Percentiles rank a stretch among this genome's conserved stretches.
These are phyloP conservation scores for Xestia rhomboidea DNA, from an alignment of 2,888 invertebrate genomes.

Conservation along the genomic window DNA sequence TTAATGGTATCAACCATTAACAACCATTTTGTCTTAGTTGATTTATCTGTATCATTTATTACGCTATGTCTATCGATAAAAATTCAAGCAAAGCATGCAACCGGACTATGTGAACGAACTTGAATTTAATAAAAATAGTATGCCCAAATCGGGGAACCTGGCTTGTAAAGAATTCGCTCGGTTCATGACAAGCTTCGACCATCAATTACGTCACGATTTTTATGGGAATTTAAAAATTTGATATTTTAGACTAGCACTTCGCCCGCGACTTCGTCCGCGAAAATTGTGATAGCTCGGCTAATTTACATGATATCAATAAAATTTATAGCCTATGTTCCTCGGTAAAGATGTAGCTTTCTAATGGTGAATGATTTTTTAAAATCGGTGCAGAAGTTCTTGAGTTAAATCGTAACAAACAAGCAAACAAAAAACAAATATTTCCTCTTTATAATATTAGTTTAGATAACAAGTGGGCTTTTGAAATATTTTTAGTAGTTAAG, in stretches of 20 bases:
- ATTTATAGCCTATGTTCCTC: no score
- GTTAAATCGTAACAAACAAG: no score
- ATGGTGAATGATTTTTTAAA: no score
- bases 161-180: conserved; percentile 59
- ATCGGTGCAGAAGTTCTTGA: no score
- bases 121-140: conserved; percentile 55
- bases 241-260: conserved; percentile 6
- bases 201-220: conserved; percentile 51
- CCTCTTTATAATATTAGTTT: background rate
- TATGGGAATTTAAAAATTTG: conserved; percentile 33
- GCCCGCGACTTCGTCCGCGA: no score
- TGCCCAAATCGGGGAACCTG: conserved; percentile 61
- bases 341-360: no score
- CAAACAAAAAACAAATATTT: no score
- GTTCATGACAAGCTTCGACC: conserved; percentile 46
- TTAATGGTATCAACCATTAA: no score
- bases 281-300: no score
- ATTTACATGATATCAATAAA: no score
- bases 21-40: background rate
- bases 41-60: background rate
- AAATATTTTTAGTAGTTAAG: conserved; percentile 1
- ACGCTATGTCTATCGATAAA: background rate
- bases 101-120: conserved; percentile 63
- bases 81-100: conserved; percentile 13
- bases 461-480: conserved; percentile 12